Base-by-base conservation (phyloP, 1,140 invertebrate species). In the Telenomus remus region DNA sequence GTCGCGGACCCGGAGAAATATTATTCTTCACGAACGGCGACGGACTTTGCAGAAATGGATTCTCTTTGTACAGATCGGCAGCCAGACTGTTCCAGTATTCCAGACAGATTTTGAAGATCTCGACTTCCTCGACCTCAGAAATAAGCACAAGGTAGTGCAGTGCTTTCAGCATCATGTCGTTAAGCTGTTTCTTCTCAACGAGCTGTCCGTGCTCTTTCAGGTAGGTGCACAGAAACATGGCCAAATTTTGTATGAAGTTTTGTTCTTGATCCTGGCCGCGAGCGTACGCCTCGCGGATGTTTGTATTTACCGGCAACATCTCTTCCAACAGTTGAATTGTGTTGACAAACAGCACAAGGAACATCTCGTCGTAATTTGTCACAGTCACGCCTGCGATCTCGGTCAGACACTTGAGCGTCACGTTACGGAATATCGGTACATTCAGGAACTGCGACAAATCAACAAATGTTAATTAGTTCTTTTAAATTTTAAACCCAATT, bases 101-200 rank as follows among this genome's bases (percentile, higher is more conserved):
- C 14, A 99, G 88, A 86, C 98, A 99, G 71, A 99, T 99, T 90
- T 99, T 99, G 85, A 99, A 99, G 60, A 99, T 98, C 90, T 99
- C 98, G 0, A 98, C 96, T 83, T 99, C 98, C 72, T 99, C 98
- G 1, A 99, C 98, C 90, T 99, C 96, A 13, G 97, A 99, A 81
- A 99, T 99, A 61, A 98, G 89, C 12, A 99, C 94, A 66, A 99
- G 91, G 86, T 99, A 99, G 76, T 96, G 93, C 27, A 99, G 89
- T 2, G 96, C 95, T 91, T 94, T 94, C 68, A 94, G 89, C 39
- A 97, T 84, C 44, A 91, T 91, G 6, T 93, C 92, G 49, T 92
- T 92, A 39, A 93, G 87, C 54, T 92, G 91, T 76, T 93, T 92
- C 78, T 93, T 93, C 84, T 98, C 97, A 48, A 98, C 93, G 34